phyloP scores from a whole-genome alignment of 2,888 invertebrate genomes.

The Macroteleia sp. region DNA sequence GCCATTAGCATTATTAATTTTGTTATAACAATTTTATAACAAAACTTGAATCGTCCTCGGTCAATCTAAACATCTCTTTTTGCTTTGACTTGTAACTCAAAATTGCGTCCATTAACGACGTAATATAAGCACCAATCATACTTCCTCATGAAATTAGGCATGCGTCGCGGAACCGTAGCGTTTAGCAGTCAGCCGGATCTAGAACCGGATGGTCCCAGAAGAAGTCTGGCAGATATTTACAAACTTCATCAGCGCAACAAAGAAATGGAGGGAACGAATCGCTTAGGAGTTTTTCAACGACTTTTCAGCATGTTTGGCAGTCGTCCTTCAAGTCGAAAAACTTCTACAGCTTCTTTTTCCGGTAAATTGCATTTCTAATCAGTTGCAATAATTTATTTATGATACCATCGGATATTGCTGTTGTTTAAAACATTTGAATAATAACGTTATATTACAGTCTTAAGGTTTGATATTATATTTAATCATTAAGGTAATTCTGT shows the following conservation, averaged over 20 bases:
- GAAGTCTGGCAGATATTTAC: constrained; percentile 80
- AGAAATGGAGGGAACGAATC: constrained; percentile 79
- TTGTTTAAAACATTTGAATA: too few species aligned
- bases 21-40: too few species aligned
- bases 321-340: constrained; percentile 88
- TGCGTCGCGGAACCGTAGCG: constrained; percentile 82
- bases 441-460: too few species aligned
- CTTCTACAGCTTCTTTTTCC: constrained; percentile 87
- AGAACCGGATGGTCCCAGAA: constrained; percentile 77
- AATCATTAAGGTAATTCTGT: too few species aligned
- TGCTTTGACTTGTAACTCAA: too few species aligned
- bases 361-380: constrained; percentile 66
- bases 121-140: constrained; percentile 44
- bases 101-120: constrained; percentile 44
- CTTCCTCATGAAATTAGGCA: constrained; percentile 74
- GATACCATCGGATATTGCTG: neutral
- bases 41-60: too few species aligned
- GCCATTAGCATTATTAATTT: too few species aligned
- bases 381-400: neutral
- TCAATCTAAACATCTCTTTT: too few species aligned
- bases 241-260: constrained; percentile 79
- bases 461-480: too few species aligned
- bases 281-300: constrained; percentile 81
- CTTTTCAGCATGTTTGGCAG: constrained; percentile 86
- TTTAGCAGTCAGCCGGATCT: constrained; percentile 82